Evolutionary conservation across 2,888 invertebrate genomes (phyloP).

Genomic region (Apamea epomidion): DNA sequence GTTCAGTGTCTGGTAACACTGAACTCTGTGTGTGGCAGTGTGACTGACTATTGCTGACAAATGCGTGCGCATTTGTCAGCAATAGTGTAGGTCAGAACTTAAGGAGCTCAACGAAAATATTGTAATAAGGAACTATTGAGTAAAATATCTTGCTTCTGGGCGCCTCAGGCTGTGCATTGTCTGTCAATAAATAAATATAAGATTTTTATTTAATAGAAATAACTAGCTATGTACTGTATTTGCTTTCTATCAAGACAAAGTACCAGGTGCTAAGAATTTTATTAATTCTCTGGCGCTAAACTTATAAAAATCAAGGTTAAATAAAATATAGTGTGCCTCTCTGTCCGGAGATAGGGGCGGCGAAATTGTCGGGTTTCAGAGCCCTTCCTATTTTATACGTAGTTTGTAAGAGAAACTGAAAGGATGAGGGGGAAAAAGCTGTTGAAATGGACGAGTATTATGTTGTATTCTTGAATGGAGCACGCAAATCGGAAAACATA

Average conservation of each 20-base stretch:
- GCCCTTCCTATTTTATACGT: constrained; percentile 53
- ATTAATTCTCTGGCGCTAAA: constrained; percentile 11
- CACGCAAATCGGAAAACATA: neutral
- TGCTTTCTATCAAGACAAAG: neutral
- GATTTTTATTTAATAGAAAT: neutral
- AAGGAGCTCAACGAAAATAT: too few relatives aligned
- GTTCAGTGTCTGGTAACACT: too few relatives aligned
- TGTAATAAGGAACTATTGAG: too few relatives aligned
- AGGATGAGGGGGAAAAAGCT: neutral
- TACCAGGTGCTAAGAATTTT: neutral
- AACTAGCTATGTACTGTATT: neutral
- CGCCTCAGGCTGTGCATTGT: too few relatives aligned
- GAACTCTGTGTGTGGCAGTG: too few relatives aligned
- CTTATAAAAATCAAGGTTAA: constrained; percentile 51
- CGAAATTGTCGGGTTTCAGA: constrained; percentile 58
- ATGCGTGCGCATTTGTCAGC: too few relatives aligned
- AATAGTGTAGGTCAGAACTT: too few relatives aligned
- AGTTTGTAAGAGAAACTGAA: constrained; percentile 26
- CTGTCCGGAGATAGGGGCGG: constrained; percentile 48
- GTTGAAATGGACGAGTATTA: constrained; percentile 28
- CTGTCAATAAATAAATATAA: neutral
- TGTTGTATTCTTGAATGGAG: neutral
- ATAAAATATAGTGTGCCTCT: constrained; percentile 44
- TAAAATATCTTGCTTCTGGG: too few relatives aligned
- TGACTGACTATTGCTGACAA: too few relatives aligned